Percentiles rank a stretch among this genome's conserved stretches.
phyloP scores from a whole-genome alignment of 2,888 invertebrate species.

The Eugnorisma glareosa region DNA sequence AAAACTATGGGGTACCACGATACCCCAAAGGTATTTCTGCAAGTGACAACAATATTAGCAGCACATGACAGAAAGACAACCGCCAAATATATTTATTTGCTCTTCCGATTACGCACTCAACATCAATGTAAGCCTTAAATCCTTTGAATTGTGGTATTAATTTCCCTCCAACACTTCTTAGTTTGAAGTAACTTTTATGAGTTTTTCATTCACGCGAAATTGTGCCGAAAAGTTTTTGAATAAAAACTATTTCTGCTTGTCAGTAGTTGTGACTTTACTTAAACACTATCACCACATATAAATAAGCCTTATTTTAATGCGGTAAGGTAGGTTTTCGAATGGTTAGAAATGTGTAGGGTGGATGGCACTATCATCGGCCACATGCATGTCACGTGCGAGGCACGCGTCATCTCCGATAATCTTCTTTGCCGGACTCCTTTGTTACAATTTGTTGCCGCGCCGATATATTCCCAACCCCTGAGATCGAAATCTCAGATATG shows the following conservation, averaged over 20 bases:
- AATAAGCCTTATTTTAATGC: constrained; percentile 25
- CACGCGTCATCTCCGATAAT: constrained; percentile 89
- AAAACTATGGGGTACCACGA: constrained; percentile 6
- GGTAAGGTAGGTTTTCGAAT: constrained; percentile 64
- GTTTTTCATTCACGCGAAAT: constrained; percentile 60
- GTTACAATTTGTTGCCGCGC: constrained; percentile 88
- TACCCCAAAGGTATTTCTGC: constrained; percentile 78
- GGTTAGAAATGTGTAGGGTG: constrained; percentile 76
- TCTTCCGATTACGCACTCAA: constrained; percentile 87
- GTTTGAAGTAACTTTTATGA: constrained; percentile 80
- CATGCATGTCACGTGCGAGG: constrained; percentile 86
- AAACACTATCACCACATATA: constrained; percentile 28
- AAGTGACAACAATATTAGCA: constrained; percentile 81
- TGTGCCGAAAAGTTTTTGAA: constrained; percentile 55
- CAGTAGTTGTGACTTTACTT: constrained; percentile 62
- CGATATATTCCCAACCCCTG: constrained; percentile 81
- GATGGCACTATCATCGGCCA: constrained; percentile 80
- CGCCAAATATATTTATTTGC: constrained; percentile 85
- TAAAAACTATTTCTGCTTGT: constrained; percentile 72
- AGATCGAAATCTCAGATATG: constrained; percentile 87
- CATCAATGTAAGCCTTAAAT: constrained; percentile 88
- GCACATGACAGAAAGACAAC: constrained; percentile 76
- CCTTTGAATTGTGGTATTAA: constrained; percentile 90
- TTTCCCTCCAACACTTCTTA: constrained; percentile 90
- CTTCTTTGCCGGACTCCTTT: constrained; percentile 88